phyloP scores from a whole-genome alignment of 1,140 invertebrate genomes.

The Ephestia elutella region DNA sequence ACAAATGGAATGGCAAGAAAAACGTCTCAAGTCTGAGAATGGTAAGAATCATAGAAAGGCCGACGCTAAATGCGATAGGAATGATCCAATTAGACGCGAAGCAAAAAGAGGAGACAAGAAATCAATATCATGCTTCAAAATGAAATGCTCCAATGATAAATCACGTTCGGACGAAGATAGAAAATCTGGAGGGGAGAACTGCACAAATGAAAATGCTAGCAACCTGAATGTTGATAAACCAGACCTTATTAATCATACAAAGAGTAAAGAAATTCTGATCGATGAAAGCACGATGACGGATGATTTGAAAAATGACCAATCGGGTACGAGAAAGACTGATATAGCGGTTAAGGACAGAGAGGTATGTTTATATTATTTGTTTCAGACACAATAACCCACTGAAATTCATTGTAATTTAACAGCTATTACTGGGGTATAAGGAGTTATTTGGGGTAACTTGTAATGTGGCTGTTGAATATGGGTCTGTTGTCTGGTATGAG shows the following conservation, averaged over 20 bases:
- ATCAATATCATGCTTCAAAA: slow-evolving; percentile 68
- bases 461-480: too few species aligned
- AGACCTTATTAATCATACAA: slow-evolving; percentile 59
- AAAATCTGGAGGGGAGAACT: slow-evolving; percentile 53
- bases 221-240: slow-evolving; percentile 52
- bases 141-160: slow-evolving; percentile 59
- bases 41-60: slow-evolving; percentile 36
- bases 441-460: too few species aligned
- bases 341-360: slow-evolving; percentile 38
- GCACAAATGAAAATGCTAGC: slow-evolving; percentile 58
- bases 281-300: slow-evolving; percentile 53
- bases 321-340: slow-evolving; percentile 40
- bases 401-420: too few species aligned
- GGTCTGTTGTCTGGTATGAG: background rate
- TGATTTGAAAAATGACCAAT: slow-evolving; percentile 36
- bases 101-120: slow-evolving; percentile 53
- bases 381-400: too few species aligned
- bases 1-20: slow-evolving; percentile 66
- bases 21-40: slow-evolving; percentile 54
- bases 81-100: slow-evolving; percentile 43
- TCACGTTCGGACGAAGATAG: slow-evolving; percentile 50
- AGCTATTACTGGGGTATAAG: too few species aligned
- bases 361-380: slow-evolving; percentile 35
- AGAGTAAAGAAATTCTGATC: slow-evolving; percentile 47
- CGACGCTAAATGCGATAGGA: slow-evolving; percentile 37